phyloP scores from a whole-genome alignment of 2,113 vertebrate species.

The Machaerirhynchus nigripectus region DNA sequence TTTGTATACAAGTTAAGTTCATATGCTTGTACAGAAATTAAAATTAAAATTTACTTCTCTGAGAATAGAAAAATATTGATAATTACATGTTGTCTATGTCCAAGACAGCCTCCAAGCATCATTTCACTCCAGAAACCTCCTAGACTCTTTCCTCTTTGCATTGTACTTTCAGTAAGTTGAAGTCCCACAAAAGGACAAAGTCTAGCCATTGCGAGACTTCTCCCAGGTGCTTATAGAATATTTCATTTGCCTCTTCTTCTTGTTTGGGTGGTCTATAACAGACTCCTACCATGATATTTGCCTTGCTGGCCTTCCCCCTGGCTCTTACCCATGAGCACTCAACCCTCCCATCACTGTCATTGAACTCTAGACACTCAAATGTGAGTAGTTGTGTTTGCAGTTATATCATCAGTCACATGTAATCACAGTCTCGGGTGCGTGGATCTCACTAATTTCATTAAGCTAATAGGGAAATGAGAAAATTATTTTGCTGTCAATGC shows the following conservation, averaged over 20 bases:
- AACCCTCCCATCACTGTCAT: too few species aligned
- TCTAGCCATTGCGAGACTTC: background rate
- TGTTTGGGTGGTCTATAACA: background rate
- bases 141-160: background rate
- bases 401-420: background rate
- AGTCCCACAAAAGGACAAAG: background rate
- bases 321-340: too few species aligned
- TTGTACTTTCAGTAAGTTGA: background rate
- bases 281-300: background rate
- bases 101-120: background rate
- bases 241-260: background rate
- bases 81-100: background rate
- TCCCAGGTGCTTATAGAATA: background rate
- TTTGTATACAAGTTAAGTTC: background rate
- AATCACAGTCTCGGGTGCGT: background rate
- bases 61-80: background rate
- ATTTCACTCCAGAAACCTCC: background rate
- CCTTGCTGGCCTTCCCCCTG: background rate
- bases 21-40: background rate
- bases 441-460: background rate
- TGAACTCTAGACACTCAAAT: background rate
- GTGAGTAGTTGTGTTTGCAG: background rate
- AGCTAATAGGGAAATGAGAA: background rate
- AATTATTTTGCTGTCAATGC: background rate
- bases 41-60: background rate